Conservation (phyloP, 2,113 vertebrate genomes). For the Synodontis membranacea region DNA sequence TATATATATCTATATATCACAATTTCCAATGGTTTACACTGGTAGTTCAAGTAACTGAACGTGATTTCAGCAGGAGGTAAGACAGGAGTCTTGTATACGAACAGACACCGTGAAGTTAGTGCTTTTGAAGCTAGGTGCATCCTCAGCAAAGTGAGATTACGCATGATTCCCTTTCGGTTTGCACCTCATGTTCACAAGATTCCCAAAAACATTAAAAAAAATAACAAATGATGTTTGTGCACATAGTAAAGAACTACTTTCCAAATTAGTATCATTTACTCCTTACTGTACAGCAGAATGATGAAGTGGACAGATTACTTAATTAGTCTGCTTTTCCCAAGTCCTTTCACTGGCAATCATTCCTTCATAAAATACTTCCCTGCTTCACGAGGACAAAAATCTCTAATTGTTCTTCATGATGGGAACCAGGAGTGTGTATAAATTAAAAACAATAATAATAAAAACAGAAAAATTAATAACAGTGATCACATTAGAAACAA, state of each 20-base stretch:
- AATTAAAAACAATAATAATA: slow-evolving; percentile 1
- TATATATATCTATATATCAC: too few relatives aligned
- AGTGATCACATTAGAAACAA: neutral
- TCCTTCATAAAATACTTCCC: neutral
- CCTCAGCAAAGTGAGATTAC: neutral
- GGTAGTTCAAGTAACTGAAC: slow-evolving; percentile 14
- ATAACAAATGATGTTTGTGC: neutral
- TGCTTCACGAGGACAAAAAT: neutral
- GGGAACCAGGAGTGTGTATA: neutral
- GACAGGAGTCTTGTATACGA: neutral
- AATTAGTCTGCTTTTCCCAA: neutral
- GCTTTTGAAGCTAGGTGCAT: neutral
- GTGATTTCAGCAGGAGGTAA: neutral
- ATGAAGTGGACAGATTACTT: neutral
- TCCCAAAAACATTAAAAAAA: neutral
- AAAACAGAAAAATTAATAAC: neutral
- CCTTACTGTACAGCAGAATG: neutral
- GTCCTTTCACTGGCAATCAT: neutral
- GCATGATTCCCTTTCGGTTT: neutral
- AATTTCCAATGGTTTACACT: neutral
- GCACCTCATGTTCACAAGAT: neutral
- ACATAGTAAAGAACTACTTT: neutral
- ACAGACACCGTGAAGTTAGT: neutral
- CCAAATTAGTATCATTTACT: neutral
- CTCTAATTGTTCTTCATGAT: neutral